Conservation (phyloP, 1,140 invertebrate genomes). For the Megalonaias nervosa region DNA sequence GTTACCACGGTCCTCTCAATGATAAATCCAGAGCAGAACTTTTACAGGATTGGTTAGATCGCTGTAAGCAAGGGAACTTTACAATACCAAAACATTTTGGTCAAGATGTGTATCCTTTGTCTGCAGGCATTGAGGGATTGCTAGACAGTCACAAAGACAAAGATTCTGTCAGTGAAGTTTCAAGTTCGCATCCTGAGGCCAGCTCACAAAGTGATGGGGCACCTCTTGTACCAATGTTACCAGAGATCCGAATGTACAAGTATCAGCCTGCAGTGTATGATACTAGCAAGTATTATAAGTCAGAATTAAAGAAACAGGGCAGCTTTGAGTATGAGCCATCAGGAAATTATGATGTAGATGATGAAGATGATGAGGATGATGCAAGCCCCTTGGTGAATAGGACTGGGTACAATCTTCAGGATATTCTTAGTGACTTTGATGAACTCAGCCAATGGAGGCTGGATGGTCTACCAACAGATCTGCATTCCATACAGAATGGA, state of each 20-base stretch:
- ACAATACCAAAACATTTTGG: constrained; percentile 34
- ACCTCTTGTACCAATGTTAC: constrained; percentile 34
- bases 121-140: constrained; percentile 38
- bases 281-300: constrained; percentile 64
- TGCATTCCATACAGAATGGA: constrained; percentile 68
- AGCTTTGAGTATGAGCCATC: constrained; percentile 59
- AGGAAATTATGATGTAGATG: constrained; percentile 39
- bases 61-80: constrained; percentile 57
- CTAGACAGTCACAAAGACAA: constrained; percentile 35
- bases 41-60: constrained; percentile 51
- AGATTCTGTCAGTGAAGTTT: constrained; percentile 41
- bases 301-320: constrained; percentile 58
- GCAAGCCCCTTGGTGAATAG: constrained; percentile 51
- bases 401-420: constrained; percentile 60
- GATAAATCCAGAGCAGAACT: constrained; percentile 59
- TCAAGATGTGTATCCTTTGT: constrained; percentile 41
- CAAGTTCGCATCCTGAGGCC: constrained; percentile 38
- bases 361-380: constrained; percentile 60
- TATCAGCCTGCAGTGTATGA: constrained; percentile 62
- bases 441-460: constrained; percentile 67
- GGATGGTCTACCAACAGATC: constrained; percentile 60
- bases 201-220: constrained; percentile 44
- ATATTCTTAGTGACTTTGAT: constrained; percentile 67
- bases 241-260: constrained; percentile 58
- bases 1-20: constrained; percentile 67